These are phyloP conservation scores for Gadus macrocephalus DNA, from an alignment of 2,113 vertebrate species.

Conservation along the genomic window DNA sequence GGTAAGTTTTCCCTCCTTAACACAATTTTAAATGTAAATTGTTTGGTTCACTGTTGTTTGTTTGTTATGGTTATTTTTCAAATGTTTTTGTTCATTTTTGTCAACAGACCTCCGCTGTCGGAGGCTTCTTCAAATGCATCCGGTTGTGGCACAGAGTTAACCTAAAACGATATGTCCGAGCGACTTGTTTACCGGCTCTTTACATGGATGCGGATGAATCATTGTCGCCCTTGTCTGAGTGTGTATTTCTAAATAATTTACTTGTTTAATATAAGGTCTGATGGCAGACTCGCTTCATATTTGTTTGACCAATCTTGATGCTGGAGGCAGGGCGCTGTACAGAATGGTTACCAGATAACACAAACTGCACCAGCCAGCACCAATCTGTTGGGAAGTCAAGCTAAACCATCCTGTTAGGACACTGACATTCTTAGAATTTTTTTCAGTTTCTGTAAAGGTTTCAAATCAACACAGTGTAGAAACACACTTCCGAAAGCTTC, in stretches of 20 bases:
- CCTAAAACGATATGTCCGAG: not conserved
- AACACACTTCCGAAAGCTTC: too few relatives aligned
- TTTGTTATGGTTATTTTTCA: too few relatives aligned
- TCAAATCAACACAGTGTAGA: too few relatives aligned
- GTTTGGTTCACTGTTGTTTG: too few relatives aligned
- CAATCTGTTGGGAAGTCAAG: too few relatives aligned
- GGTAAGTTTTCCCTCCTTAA: conserved; percentile 34
- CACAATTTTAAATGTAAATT: too few relatives aligned
- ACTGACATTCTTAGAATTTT: too few relatives aligned
- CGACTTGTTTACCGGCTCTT: conserved; percentile 20
- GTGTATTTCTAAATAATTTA: conserved; percentile 20
- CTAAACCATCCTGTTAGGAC: too few relatives aligned
- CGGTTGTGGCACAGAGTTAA: conserved; percentile 17
- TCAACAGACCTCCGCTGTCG: conserved; percentile 54
- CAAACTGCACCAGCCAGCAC: too few relatives aligned
- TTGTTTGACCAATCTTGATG: not conserved
- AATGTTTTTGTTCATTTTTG: not conserved
- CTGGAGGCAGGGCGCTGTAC: not conserved
- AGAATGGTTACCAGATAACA: not conserved
- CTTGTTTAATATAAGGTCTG: not conserved
- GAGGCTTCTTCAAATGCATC: conserved; percentile 61
- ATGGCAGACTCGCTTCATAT: not conserved
- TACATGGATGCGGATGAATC: conserved; percentile 14
- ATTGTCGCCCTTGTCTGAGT: conserved; percentile 56
- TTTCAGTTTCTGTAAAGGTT: too few relatives aligned